A percentile compares a stretch with the other conserved stretches of the same genome.
Conservation (phyloP, 2,113 vertebrate species). For the Oryzias melastigma region DNA sequence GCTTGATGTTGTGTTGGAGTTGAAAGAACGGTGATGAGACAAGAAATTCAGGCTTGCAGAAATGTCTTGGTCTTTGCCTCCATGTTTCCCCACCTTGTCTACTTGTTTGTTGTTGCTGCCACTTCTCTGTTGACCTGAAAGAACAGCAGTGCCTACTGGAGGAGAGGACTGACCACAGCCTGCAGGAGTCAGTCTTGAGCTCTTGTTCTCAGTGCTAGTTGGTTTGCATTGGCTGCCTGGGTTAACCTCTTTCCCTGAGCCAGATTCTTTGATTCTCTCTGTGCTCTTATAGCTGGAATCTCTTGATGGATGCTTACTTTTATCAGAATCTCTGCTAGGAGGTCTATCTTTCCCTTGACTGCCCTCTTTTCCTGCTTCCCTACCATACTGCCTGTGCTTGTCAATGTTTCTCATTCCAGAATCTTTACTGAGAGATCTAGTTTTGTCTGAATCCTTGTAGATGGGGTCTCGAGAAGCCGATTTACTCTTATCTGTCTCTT, state of each 20-base stretch:
- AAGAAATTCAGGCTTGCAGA: conserved; percentile 54
- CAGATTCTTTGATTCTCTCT: conserved; percentile 64
- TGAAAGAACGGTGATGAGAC: conserved; percentile 60
- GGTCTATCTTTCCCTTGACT: conserved; percentile 64
- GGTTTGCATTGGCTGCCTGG: conserved; percentile 56
- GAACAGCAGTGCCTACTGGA: conserved; percentile 70
- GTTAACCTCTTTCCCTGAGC: conserved; percentile 59
- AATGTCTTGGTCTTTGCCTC: conserved; percentile 78
- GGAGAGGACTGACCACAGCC: conserved; percentile 69
- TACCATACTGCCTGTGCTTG: conserved; percentile 55
- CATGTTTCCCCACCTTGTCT: conserved; percentile 80
- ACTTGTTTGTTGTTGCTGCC: conserved; percentile 77
- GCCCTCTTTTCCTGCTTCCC: conserved; percentile 63
- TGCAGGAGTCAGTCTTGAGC: conserved; percentile 46
- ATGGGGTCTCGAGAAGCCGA: conserved; percentile 45
- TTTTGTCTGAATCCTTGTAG: conserved; percentile 59
- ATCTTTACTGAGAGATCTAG: conserved; percentile 48
- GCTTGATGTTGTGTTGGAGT: conserved; percentile 49
- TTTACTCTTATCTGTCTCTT: conserved; percentile 61
- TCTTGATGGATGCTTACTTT: conserved; percentile 49
- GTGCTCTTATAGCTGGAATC: conserved; percentile 64
- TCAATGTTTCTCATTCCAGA: conserved; percentile 48
- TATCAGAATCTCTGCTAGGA: conserved; percentile 64
- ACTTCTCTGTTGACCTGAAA: conserved; percentile 70
- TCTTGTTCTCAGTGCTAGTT: conserved; percentile 59